A percentile compares a stretch with the other conserved stretches of the same genome.
These are phyloP conservation scores for Paracyclopina nana DNA, from an alignment of 1,140 invertebrate species.

Conservation along the genomic window DNA sequence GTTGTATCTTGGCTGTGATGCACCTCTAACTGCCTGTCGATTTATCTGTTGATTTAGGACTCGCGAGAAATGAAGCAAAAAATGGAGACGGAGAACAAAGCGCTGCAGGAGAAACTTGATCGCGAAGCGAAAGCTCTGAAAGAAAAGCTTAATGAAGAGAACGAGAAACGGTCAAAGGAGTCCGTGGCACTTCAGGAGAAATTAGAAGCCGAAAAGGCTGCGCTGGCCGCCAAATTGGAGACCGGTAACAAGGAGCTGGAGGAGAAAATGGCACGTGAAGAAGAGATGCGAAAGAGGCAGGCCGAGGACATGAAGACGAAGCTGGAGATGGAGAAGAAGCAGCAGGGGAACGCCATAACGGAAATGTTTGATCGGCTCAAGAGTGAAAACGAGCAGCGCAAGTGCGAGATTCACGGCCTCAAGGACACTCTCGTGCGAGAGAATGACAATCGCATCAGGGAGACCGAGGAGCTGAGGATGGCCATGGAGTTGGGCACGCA, in stretches of 20 bases:
- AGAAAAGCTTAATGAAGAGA: slow-evolving; percentile 2
- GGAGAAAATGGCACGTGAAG: slow-evolving; percentile 8
- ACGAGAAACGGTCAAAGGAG: slow-evolving; percentile 2
- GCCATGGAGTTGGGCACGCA: not conserved
- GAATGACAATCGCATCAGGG: slow-evolving; percentile 13
- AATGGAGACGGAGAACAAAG: slow-evolving; percentile 1
- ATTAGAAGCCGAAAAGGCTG: slow-evolving; percentile 2
- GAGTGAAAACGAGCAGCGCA: slow-evolving; percentile 8
- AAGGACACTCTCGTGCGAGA: slow-evolving; percentile 15
- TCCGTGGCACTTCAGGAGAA: not conserved
- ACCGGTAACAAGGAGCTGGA: not conserved
- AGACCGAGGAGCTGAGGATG: not conserved
- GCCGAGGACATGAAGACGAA: slow-evolving; percentile 1
- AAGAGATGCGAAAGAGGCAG: slow-evolving; percentile 6
- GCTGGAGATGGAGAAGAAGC: slow-evolving; percentile 1
- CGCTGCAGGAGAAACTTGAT: slow-evolving; percentile 8
- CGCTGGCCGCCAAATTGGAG: not conserved
- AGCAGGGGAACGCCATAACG: slow-evolving; percentile 11
- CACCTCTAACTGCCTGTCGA: no score
- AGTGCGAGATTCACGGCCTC: slow-evolving; percentile 12
- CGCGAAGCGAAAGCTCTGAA: not conserved
- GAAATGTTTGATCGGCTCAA: slow-evolving; percentile 14
- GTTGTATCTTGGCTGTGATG: no score
- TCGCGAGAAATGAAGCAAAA: slow-evolving; percentile 8
- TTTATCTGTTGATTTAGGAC: no score